Percentiles rank a stretch among this genome's conserved stretches.
phyloP scores from a whole-genome alignment of 1,140 invertebrate species.

The Caerostris darwini region DNA sequence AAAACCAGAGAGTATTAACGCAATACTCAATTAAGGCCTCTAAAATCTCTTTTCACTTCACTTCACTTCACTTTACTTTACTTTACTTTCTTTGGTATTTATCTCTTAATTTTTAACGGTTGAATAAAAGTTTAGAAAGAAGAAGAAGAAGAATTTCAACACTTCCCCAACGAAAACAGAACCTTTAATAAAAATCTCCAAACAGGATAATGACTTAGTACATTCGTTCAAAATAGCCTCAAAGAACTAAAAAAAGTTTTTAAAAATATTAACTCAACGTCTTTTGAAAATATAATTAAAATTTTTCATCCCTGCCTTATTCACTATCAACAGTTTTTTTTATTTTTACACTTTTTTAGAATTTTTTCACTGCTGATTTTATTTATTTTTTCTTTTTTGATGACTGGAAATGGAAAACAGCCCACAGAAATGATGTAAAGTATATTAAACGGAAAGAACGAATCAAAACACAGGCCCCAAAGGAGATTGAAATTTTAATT shows the following conservation, averaged over 20 bases:
- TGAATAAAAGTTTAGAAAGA: neutral
- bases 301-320: neutral
- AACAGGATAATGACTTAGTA: neutral
- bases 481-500: slow-evolving; percentile 66
- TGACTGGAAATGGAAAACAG: neutral
- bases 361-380: neutral
- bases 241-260: neutral
- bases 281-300: slow-evolving; percentile 19
- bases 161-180: neutral
- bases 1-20: neutral
- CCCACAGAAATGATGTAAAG: neutral
- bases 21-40: neutral
- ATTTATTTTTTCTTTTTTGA: neutral
- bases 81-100: neutral
- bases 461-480: slow-evolving; percentile 49
- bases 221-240: no score
- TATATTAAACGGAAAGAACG: slow-evolving; percentile 39
- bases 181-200: neutral
- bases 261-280: neutral
- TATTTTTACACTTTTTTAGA: neutral
- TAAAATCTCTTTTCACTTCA: neutral
- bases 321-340: neutral
- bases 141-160: neutral
- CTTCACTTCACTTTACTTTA: neutral
- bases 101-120: neutral